Evolutionary conservation across 2,888 invertebrate species (phyloP), one percentile per base, ranked within the genome.

Genomic region (Clitarchus hookeri): DNA sequence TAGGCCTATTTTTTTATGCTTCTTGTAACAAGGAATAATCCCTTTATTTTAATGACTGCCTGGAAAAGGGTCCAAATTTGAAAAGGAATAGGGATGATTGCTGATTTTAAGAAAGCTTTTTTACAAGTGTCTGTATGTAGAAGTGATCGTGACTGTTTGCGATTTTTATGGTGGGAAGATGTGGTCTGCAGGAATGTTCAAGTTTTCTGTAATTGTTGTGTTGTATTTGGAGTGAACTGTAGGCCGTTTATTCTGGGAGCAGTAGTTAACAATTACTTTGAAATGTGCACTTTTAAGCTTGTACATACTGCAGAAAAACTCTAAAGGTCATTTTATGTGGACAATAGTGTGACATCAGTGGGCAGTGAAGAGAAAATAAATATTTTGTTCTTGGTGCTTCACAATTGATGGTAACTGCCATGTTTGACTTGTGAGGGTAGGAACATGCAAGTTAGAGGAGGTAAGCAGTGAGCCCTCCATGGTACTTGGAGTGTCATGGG

Each of bases 1-100:
- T 0, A 83, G 88, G 0, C 88, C 89, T 53, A 88, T 88, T 0
- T 48, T 89, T 88, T 86, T 88, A 89, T 84, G 88, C 89, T 2
- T 88, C 87, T 19, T 87, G 88, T 3, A 86, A 85, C n/a, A 85
- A 53, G n/a, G 84, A 86, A 27, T 80, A 80, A 23, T 9, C 23
- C 19, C 86, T 86, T 16, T 88, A 87, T 16, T 85, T 89, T n/a
- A 89, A 89, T 87, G 86, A 88, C 13, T 89, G 88, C 84, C 65
- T 89, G 26, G 87, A 87, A 19, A 89, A 88, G 54, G 89, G 89
- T 6, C 85, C 86, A 4, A 88, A 86, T 85, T 26, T 86, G 19
- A 16, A 48, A 48, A 44, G n/a, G 9, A 12, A 83, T 83, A 44
- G 36, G 83, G 12, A 0, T 83, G 11, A 83, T 83, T 19, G 26